phyloP scores from a whole-genome alignment of 2,797 vertebrate species.

The Myiothlypis coronata region DNA sequence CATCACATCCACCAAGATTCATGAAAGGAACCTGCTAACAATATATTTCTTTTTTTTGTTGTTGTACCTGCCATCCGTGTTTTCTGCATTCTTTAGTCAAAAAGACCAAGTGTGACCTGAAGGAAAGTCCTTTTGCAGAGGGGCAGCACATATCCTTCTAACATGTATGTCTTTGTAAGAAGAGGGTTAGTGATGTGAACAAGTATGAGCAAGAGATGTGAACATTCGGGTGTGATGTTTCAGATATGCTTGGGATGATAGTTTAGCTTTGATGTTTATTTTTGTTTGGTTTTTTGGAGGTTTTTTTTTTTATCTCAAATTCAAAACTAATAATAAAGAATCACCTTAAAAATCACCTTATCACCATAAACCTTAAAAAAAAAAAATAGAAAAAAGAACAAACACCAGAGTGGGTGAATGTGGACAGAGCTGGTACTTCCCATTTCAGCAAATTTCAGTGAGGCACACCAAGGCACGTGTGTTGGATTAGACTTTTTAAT shows the following conservation, averaged over 20 bases:
- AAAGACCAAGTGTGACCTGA: neutral
- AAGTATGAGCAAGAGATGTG: neutral
- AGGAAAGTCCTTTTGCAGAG: neutral
- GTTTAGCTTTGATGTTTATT: neutral
- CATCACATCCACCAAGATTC: neutral
- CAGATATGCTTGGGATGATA: neutral
- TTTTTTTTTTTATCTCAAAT: neutral
- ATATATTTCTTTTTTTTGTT: neutral
- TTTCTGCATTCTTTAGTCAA: neutral
- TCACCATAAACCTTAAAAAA: neutral
- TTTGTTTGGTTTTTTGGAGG: neutral
- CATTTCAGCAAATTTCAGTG: neutral
- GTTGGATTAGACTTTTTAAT: neutral
- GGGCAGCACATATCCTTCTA: neutral
- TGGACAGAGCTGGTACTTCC: neutral
- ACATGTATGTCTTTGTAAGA: neutral
- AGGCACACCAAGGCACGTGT: neutral
- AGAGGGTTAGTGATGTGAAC: neutral
- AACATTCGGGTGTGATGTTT: neutral
- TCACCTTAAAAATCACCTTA: neutral
- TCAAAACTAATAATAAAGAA: neutral
- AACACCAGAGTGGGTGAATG: neutral
- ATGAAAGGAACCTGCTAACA: neutral
- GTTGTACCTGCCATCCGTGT: neutral
- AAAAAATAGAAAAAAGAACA: accelerated